These are phyloP conservation scores for Gastrophryne carolinensis DNA, from an alignment of 2,797 vertebrate genomes.

Conservation along the genomic window DNA sequence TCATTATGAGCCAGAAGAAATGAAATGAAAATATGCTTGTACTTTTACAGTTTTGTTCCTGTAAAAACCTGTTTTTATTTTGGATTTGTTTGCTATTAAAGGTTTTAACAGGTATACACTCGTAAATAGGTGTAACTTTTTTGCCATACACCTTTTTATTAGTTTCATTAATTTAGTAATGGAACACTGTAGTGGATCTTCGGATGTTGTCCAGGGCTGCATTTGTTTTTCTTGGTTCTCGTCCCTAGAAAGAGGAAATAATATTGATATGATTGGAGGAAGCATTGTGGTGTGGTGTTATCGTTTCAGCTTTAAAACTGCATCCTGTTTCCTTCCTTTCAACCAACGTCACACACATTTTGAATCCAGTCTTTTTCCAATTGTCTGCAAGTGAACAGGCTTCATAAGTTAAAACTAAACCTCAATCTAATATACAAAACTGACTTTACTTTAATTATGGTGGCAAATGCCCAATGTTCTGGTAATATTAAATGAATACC, in stretches of 20 bases:
- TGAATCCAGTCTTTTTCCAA: constrained; percentile 37
- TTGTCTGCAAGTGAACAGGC: background rate
- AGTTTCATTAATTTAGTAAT: constrained; percentile 49
- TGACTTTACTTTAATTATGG: too few species aligned
- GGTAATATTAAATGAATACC: too few species aligned
- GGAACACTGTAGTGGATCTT: constrained; percentile 28
- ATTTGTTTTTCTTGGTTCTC: constrained; percentile 55
- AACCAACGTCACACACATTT: constrained; percentile 41
- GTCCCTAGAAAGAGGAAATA: constrained; percentile 60
- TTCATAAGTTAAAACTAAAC: background rate
- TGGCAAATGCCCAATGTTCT: too few species aligned
- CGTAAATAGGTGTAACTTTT: too few species aligned
- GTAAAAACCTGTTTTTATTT: too few species aligned
- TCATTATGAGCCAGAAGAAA: too few species aligned
- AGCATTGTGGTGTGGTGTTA: constrained; percentile 48
- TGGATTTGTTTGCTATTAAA: too few species aligned
- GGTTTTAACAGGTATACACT: too few species aligned
- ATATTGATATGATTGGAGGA: constrained; percentile 57
- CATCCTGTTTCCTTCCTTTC: constrained; percentile 63
- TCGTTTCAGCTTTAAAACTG: constrained; percentile 57
- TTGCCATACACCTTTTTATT: constrained; percentile 25
- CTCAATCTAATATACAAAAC: too few species aligned
- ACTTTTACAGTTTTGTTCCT: too few species aligned
- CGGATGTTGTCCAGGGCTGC: background rate
- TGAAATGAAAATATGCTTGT: too few species aligned